Evolutionary conservation across 1,140 invertebrate genomes (phyloP), one percentile per base, ranked within the genome.

Genomic region (Nixonia krombeini): DNA sequence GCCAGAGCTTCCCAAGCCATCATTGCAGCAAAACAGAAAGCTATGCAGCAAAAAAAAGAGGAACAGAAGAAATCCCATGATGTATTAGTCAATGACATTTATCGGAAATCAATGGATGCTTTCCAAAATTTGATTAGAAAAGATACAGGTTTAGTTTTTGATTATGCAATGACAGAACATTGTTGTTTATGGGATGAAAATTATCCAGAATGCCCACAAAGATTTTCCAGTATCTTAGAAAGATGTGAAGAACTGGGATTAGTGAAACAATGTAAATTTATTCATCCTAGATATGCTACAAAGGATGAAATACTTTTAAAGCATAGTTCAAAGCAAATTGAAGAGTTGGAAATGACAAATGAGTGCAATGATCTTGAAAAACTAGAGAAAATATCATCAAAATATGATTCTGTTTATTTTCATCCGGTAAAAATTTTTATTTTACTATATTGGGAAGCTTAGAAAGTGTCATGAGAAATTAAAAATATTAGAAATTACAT

Each of bases 321-420:
- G 15, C 93, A 95, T 70, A 87, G 89, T 0, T 76, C 87, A 4
- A 85, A 89, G 33, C 89, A 88, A 40, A 85, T 91, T 62, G 87
- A 93, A 5, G 80, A 90, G 62, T 79, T 96, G 2, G 87, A 91
- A 79, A 83, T 80, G 4, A 93, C 91, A 0, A 83, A 91, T 67
- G 79, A 85, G 16, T 86, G 85, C 52, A 79, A 80, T 9, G 85
- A 92, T 75, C 41, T 81, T 18, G 85, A 87, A 8, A 85, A 89
- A 58, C 83, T 95, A 56, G 93, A 95, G 82, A 84, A 89, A 31
- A 46, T 93, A 0, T 90, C 93, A 3, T 90, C 92, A 0, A 89
- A 90, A 74, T 97, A 92, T 81, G 95, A 98, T 80, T 89, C 92
- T 8, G 83, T 97, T 72, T 98, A 93, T 80, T 88, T 96, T 82